Evolutionary conservation across 2,797 vertebrate species (phyloP).

Genomic region (Acrossocheilus fasciatus): DNA sequence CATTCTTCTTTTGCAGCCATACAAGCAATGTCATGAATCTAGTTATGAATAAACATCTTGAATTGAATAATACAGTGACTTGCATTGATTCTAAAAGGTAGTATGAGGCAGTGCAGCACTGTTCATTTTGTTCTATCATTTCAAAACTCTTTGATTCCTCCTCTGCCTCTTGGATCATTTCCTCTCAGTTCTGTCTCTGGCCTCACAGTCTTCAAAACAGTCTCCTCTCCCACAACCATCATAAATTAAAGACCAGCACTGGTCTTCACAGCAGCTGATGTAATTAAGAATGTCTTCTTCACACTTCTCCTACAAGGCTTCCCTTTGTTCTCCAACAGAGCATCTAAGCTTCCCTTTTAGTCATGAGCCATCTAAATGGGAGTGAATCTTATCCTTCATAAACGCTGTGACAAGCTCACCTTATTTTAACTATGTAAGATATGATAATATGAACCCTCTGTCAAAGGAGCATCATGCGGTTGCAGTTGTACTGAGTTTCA

Average conservation of each 20-base stretch:
- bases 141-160: conserved; percentile 78
- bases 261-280: conserved; percentile 62
- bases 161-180: conserved; percentile 69
- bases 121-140: conserved; percentile 81
- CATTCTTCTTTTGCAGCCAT: neutral
- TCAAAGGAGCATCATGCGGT: conserved; percentile 32
- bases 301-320: conserved; percentile 56
- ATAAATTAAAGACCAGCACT: conserved; percentile 65
- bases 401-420: conserved; percentile 34
- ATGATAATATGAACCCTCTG: conserved; percentile 20
- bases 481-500: conserved; percentile 6
- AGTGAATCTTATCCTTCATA: conserved; percentile 37
- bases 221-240: conserved; percentile 57
- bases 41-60: neutral
- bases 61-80: conserved; percentile 3
- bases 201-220: conserved; percentile 56
- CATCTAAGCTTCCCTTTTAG: conserved; percentile 38
- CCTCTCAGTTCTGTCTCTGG: conserved; percentile 62
- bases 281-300: conserved; percentile 68
- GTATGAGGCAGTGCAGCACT: conserved; percentile 55
- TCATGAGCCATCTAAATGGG: conserved; percentile 53
- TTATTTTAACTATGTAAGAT: conserved; percentile 43
- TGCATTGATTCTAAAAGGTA: conserved; percentile 35
- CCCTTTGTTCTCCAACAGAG: conserved; percentile 57
- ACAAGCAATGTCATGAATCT: neutral